A percentile compares a stretch with the other conserved stretches of the same genome.
Conservation (phyloP, 2,888 invertebrate species). For the Linnaemya vulpina region DNA sequence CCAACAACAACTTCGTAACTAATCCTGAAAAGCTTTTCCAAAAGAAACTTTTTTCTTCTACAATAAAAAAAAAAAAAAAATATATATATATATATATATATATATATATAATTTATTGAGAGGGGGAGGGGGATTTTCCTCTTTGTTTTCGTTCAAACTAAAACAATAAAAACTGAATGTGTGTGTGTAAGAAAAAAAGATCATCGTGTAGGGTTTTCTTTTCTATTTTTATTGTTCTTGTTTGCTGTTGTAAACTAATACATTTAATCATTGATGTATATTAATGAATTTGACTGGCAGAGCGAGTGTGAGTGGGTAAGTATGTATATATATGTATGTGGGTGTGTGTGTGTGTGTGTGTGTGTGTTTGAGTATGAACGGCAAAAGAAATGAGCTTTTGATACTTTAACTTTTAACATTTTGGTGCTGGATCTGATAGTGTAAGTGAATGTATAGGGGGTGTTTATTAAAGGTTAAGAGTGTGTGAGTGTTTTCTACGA, state of each 20-base stretch:
- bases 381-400: constrained; percentile 40
- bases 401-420: constrained; percentile 54
- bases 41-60: constrained; percentile 28
- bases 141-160: constrained; percentile 26
- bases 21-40: constrained; percentile 51
- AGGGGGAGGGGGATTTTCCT: background rate
- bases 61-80: too few species aligned
- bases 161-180: constrained; percentile 30
- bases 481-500: constrained; percentile 55
- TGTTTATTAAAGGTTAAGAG: constrained; percentile 45
- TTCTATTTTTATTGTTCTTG: constrained; percentile 29
- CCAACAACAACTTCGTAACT: background rate
- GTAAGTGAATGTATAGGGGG: background rate
- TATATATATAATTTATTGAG: too few species aligned
- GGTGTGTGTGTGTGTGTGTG: background rate
- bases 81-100: too few species aligned
- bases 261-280: constrained; percentile 51
- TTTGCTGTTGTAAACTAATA: constrained; percentile 33
- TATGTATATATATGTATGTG: background rate
- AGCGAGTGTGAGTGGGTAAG: background rate
- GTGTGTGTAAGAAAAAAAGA: constrained; percentile 22
- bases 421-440: constrained; percentile 11
- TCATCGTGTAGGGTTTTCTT: constrained; percentile 2
- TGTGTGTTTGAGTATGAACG: constrained; percentile 17
- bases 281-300: background rate